Conservation (phyloP, 2,888 invertebrate species). For the Rotaria magnacalcarata region DNA sequence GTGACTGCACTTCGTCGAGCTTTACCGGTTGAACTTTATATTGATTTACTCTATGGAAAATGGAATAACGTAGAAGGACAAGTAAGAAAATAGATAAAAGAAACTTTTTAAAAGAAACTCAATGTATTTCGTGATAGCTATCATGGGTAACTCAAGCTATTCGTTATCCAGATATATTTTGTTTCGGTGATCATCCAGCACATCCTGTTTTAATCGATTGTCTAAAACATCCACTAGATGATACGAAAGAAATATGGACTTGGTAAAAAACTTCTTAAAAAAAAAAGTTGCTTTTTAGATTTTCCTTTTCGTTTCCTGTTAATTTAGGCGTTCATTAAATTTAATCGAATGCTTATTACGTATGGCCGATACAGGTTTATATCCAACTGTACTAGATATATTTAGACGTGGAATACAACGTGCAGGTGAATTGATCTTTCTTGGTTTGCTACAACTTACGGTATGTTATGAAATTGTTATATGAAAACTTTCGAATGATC, state of each 20-base stretch:
- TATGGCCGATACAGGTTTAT: slow-evolving; percentile 80
- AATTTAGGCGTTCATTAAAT: slow-evolving; percentile 72
- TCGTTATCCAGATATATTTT: slow-evolving; percentile 85
- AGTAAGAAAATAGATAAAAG: slow-evolving; percentile 45
- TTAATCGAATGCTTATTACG: slow-evolving; percentile 80
- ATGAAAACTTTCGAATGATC: background rate
- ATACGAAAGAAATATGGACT: slow-evolving; percentile 67
- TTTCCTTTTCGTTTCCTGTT: background rate
- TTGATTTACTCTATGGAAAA: slow-evolving; percentile 71
- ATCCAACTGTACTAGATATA: slow-evolving; percentile 75
- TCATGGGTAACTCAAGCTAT: slow-evolving; percentile 79
- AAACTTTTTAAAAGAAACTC: background rate
- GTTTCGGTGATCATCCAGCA: slow-evolving; percentile 84
- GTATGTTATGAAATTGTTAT: background rate
- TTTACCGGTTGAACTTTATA: slow-evolving; percentile 63
- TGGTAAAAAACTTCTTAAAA: background rate
- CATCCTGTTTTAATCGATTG: slow-evolving; percentile 79
- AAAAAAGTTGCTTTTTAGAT: background rate
- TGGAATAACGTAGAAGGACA: slow-evolving; percentile 90
- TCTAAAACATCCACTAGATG: slow-evolving; percentile 86
- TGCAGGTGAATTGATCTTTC: slow-evolving; percentile 85
- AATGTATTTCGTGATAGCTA: slow-evolving; percentile 59
- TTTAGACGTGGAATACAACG: slow-evolving; percentile 85
- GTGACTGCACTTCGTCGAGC: slow-evolving; percentile 72
- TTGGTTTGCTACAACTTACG: slow-evolving; percentile 77